Evolutionary conservation across 2,113 vertebrate species (phyloP).

Genomic region (Chrysemys picta): DNA sequence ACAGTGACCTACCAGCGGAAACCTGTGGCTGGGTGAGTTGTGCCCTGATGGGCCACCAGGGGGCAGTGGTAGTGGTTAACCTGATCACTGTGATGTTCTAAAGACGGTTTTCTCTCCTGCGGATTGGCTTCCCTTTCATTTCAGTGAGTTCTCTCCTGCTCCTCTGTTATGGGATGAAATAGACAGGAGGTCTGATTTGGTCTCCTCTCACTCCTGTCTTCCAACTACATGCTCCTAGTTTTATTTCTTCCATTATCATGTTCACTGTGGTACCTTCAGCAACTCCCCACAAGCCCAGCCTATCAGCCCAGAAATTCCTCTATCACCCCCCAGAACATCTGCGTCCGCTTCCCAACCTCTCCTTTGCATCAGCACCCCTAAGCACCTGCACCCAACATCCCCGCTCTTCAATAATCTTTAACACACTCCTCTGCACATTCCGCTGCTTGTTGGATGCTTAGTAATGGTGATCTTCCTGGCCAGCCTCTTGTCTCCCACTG

Average conservation of each 20-base stretch:
- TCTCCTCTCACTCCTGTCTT: not conserved
- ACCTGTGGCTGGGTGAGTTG: too few relatives aligned
- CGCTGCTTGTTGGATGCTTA: too few relatives aligned
- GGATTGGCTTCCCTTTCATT: not conserved
- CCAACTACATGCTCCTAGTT: not conserved
- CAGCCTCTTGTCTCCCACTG: too few relatives aligned
- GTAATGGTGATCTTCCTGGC: not conserved
- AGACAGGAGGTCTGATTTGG: not conserved
- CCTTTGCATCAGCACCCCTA: not conserved
- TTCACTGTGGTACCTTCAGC: not conserved
- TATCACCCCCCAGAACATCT: not conserved
- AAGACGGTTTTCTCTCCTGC: not conserved
- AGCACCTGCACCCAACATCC: not conserved
- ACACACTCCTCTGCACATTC: not conserved
- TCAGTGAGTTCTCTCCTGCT: not conserved
- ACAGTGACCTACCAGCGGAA: too few relatives aligned
- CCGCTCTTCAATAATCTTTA: not conserved
- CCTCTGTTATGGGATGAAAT: not conserved
- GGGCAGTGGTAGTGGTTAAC: not conserved
- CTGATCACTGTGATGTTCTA: not conserved
- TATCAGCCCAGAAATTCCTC: not conserved
- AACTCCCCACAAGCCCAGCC: not conserved
- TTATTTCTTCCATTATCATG: not conserved
- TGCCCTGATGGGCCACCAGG: too few relatives aligned
- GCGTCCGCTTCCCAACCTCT: not conserved